Base-by-base conservation (phyloP, 2,888 invertebrate species). In the Chelonus formosanus region DNA sequence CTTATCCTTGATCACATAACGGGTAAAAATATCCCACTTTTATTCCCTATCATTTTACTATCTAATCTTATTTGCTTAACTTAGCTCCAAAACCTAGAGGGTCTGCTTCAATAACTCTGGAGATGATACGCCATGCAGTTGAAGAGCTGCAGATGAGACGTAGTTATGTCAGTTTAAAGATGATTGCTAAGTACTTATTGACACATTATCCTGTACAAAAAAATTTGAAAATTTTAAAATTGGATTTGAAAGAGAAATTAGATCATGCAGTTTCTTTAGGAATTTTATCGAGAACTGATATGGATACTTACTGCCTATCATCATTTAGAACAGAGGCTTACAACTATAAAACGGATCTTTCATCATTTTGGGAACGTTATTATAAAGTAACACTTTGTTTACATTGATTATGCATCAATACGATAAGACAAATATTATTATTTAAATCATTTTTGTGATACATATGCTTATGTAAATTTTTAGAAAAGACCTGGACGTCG, bases 211-310 rank as follows among this genome's bases (percentile, higher is more conserved):
- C 81, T 4, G 73, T 79, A 53, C 68, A 75, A 52, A 71, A 40
- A 8, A 63, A 78, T 67, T n/a, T 66, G 8, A 45, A 65, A 34
- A 20, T 35, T 32, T 66, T 80, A 5, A 71, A 67, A 50, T 56
- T 61, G 8, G 77, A 81, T 68, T 64, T 81, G 31, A 44, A 54
- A 1, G 70, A 74, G 20, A 76, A 76, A 53, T 71, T 78, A 5
- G 70, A 73, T 4, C 75, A 73, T 62, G 80, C 81, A 5, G 77
- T 79, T 3, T 66, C 55, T 3, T 70, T 75, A 10, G 81, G 80
- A 34, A 69, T 78, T 40, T 63, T 81, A 47, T 32, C 63, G 6
- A 74, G 72, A 65, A 74, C 67, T 32, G 72, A 72, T 7, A 68
- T 71, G 7, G 73, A 78, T 35, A 69, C 71, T 8, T 81, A 76